Evolutionary conservation across 2,113 vertebrate species (phyloP), one percentile per base, ranked within the genome.

Genomic region (Lagopus muta): DNA sequence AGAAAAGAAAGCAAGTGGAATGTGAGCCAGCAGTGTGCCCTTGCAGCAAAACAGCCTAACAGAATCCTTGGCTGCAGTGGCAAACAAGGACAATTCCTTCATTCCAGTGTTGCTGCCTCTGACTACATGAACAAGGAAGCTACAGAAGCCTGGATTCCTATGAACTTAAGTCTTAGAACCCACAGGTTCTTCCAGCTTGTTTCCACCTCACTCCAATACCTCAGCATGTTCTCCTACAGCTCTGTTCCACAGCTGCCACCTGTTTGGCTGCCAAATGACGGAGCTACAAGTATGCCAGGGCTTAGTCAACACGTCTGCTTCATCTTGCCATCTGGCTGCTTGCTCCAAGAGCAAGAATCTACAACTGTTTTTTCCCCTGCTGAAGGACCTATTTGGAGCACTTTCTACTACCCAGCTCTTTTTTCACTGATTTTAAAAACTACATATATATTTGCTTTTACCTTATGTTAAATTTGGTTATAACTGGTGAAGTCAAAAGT

Each of bases 11-110:
- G 73, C 17, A 79, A 80, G 28, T 0, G 61, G 40, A 76, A 57
- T 0, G 0, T 2, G 24, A 90, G 16, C 24, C 66, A 88, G 57
- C 30, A 66, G 17, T 0, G 0, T 30, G 20, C 17, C 30, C 52
- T 12, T 48, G 32, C 1, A 2, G n/a, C 36, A 82, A 55, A 22
- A 58, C 32, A 2, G 8, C 40, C 25, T 55, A 52, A 30, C 24
- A 16, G 13, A 9, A 32, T 20, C 34, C 30, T 21, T 32, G 24
- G 62, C 50, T 52, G 40, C 25, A 25, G 14, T 34, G 40, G 28
- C n/a, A 42, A 14, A 11, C 22, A 82, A 69, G 12, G 38, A n/a
- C 32, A 71, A 38, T 16, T 6, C 57, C 52, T 52, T 61, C 18
- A 40, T 30, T 27, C n/a, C 71, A 61, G 32, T 1, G 22, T 9